Base-by-base conservation (phyloP, 2,888 invertebrate species). In the Sepioteuthis lessoniana region DNA sequence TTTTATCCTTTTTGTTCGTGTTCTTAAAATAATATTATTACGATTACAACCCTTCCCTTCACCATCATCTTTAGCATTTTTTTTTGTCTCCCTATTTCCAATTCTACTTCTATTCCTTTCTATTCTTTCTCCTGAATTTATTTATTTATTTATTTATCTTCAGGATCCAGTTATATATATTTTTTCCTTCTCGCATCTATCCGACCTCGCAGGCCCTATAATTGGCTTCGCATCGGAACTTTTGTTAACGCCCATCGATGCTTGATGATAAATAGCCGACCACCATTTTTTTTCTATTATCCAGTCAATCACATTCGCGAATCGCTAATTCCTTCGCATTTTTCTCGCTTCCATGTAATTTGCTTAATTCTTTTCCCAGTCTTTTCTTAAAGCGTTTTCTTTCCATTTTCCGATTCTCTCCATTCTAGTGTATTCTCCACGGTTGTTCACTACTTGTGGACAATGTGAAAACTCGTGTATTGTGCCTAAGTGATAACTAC, bases 181-280 rank as follows among this genome's bases (percentile, higher is more conserved):
- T n/a, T 76, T n/a, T n/a, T 31, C 76, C 13, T 76, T n/a, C 16
- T 76, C 35, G 0, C 76, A n/a, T 76, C 76, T n/a, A 76, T 76
- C 13, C n/a, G n/a, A 76, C 76, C 76, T 76, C 16, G n/a, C 19
- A 76, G 76, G n/a, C 76, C 76, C n/a, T 76, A 76, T 76, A 76
- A 76, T 76, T 76, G 76, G 76, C 76, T 76, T 76, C 76, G 76
- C 76, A 76, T 76, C 76, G 76, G n/a, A 76, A 76, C 76, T 76
- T 76, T 76, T 76, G 76, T 76, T 35, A 76, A 76, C 76, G n/a
- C 76, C 76, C 76, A 76, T 76, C n/a, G 76, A n/a, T 76, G 76
- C 76, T n/a, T n/a, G 76, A 76, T 76, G 76, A 76, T 76, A 76
- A 76, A 76, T 76, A 76, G 76, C n/a, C n/a, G n/a, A n/a, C 76